A percentile compares a stretch with the other conserved stretches of the same genome.
Evolutionary conservation across 2,797 vertebrate genomes (phyloP).

Genomic region (Hybognathus amarus): DNA sequence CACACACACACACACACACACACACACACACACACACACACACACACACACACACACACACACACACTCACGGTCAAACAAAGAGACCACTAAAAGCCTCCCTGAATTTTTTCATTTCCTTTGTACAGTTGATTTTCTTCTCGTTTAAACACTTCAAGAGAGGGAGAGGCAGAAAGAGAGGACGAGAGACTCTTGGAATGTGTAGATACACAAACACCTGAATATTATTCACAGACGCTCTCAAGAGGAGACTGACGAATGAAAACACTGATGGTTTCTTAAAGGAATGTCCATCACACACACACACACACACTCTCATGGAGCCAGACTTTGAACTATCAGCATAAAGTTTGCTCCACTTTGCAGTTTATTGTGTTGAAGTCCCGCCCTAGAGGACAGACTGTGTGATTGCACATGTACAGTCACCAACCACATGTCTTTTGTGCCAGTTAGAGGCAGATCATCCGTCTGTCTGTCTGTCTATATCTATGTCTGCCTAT

Average conservation of each 20-base stretch:
- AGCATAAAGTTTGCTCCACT: background rate
- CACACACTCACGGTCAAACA: slow-evolving; percentile 27
- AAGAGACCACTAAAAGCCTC: slow-evolving; percentile 46
- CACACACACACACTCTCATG: slow-evolving; percentile 13
- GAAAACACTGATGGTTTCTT: slow-evolving; percentile 32
- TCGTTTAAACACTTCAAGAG: slow-evolving; percentile 70
- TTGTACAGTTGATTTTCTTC: slow-evolving; percentile 64
- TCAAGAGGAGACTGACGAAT: slow-evolving; percentile 17
- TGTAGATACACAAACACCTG: slow-evolving; percentile 46
- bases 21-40: slow-evolving; percentile 31
- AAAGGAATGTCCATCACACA: slow-evolving; percentile 38
- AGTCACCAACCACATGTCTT: too few species aligned
- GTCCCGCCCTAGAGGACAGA: too few species aligned
- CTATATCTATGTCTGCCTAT: too few species aligned
- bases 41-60: slow-evolving; percentile 29
- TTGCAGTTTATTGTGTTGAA: background rate
- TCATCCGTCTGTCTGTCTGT: too few species aligned
- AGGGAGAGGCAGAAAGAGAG: background rate
- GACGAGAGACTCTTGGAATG: slow-evolving; percentile 49
- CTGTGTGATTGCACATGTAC: too few species aligned
- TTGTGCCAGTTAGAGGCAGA: too few species aligned
- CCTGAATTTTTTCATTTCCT: slow-evolving; percentile 75
- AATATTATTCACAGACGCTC: slow-evolving; percentile 40
- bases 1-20: slow-evolving; percentile 29
- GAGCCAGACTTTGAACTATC: background rate